Base-by-base conservation (phyloP, 2,797 vertebrate genomes). In the Nyctibius grandis region DNA sequence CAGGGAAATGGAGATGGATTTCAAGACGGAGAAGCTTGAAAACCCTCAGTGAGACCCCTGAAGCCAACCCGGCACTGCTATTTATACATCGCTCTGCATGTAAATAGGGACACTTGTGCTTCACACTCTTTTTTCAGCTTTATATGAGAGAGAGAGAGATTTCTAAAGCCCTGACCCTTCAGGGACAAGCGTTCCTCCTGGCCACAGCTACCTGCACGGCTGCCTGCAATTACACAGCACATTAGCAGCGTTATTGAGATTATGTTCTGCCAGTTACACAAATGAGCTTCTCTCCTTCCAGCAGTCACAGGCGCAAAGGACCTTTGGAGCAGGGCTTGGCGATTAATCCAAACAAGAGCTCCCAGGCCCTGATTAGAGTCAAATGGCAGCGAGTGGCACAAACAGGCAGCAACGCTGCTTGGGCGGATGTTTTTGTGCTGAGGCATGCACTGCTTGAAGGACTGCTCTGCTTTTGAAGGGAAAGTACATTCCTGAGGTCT, bases 81-180 rank as follows among this genome's bases (percentile, higher is more conserved):
- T 47, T 50, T 31, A 26, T 22, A 9, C 36, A 9, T n/a, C 1
- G 0, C 20, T 73, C 17, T 0, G 1, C 9, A 4, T 14, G 50
- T 50, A 61, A 44, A 82, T 47, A 56, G 22, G 47, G 42, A 40
- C 40, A 7, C 56, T 81, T 38, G 48, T 34, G 36, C 47, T n/a
- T 56, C 47, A 25, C 48, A 4, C 10, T 16, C 31, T 60, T 78
- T 40, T 48, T 73, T 54, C 68, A 83, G 59, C 53, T 75, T 78
- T 51, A 4, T 34, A 18, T 14, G n/a, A 45, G 56, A 68, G 14
- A 69, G 44, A 57, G 22, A 40, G 20, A 53, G 2, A 36, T 70
- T 73, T 59, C 25, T 29, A 33, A 81, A 69, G 20, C 33, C 70
- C 67, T 78, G 76, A 64, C 45, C 80, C 80, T 59, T 69, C 61